Evolutionary conservation across 1,140 invertebrate genomes (phyloP), one percentile per base, ranked within the genome.

Genomic region (Babylonia areolata): DNA sequence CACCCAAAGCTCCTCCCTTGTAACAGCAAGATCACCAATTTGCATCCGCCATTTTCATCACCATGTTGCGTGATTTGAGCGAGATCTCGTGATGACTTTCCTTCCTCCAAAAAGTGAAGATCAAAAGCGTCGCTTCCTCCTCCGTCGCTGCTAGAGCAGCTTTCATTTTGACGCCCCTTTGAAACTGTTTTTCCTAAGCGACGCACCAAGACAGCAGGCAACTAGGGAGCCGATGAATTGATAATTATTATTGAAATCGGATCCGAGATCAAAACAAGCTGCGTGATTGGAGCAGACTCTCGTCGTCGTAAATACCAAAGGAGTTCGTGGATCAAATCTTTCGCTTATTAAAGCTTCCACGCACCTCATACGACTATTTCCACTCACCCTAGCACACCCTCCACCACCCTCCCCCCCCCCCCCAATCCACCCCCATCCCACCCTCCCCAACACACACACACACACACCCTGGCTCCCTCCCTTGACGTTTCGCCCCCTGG

Each of bases 191-290:
- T 64, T n/a, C 75, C 28, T 28, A 40, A 42, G 0, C 75, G 75
- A 77, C 37, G 20, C 11, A 40, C 15, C 3, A 28, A 28, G 35
- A 40, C 75, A 77, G 75, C 15, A 15, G 35, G 75, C 17, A 39
- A 40, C 33, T 40, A n/a, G 37, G 20, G 75, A 77, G 75, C 5
- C 37, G 75, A 40, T 77, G 75, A 77, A 77, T 40, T 77, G 75
- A 77, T 77, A 39, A 77, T 77, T 77, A 77, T 39, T 77, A 77
- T 77, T 77, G 75, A 77, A 77, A 77, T 40, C 75, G 35, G 75
- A 77, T 40, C 35, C 37, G 9, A 23, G 75, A 40, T 77, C 75
- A 77, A 77, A 77, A 77, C 75, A 40, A 28, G 75, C 37, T 15
- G 17, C 28, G 35, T 39, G 35, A 64, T 64, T 77, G 37, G 20